phyloP scores from a whole-genome alignment of 92 coral and sea anemone species.

The Chrysogorgia sp. region DNA sequence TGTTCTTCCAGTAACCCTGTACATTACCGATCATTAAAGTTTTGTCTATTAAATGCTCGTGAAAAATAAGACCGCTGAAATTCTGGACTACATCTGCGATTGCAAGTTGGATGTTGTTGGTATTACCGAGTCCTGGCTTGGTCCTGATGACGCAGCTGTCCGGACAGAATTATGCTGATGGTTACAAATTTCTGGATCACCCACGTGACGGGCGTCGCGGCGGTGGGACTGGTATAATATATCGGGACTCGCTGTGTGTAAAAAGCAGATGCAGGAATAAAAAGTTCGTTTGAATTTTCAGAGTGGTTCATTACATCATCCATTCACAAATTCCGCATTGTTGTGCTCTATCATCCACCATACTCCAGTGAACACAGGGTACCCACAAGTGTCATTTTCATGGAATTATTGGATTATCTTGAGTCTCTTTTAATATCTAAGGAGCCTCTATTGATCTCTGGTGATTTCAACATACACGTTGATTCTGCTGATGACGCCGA shows the following conservation, averaged over 20 bases:
- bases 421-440: slow-evolving; percentile 49
- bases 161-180: slow-evolving; percentile 39
- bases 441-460: slow-evolving; percentile 53
- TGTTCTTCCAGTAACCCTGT: not conserved
- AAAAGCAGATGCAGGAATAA: slow-evolving; percentile 22
- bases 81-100: slow-evolving; percentile 46
- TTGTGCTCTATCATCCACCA: slow-evolving; percentile 52
- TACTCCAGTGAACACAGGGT: slow-evolving; percentile 56
- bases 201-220: slow-evolving; percentile 53
- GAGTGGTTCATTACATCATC: slow-evolving; percentile 50
- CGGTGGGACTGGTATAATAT: slow-evolving; percentile 55
- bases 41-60: too few relatives aligned
- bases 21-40: slow-evolving; percentile 6
- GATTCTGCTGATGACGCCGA: slow-evolving; percentile 40
- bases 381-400: slow-evolving; percentile 38
- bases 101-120: slow-evolving; percentile 40
- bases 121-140: slow-evolving; percentile 45
- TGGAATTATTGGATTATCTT: slow-evolving; percentile 49
- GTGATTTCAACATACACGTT: slow-evolving; percentile 47
- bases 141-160: slow-evolving; percentile 35
- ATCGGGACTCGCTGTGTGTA: slow-evolving; percentile 42
- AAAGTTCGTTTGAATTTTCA: slow-evolving; percentile 58
- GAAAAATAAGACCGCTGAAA: slow-evolving; percentile 39
- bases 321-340: slow-evolving; percentile 32
- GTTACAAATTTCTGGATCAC: slow-evolving; percentile 51